Evolutionary conservation across 2,797 vertebrate species (phyloP).

Genomic region (Rhabdomys pumilio): DNA sequence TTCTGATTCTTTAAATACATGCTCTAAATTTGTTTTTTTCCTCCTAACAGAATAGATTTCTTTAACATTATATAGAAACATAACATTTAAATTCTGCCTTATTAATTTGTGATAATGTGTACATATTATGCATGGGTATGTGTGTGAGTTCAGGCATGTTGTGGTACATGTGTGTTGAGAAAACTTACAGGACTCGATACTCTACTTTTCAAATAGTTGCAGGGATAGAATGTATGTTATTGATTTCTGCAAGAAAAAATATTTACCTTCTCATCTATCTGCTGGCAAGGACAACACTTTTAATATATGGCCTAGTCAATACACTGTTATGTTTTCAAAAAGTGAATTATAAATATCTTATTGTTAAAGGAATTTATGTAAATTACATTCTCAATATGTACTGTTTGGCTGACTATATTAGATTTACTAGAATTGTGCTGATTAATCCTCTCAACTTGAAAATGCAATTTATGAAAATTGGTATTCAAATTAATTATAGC

Average conservation of each 20-base stretch:
- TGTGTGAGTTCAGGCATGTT: no score
- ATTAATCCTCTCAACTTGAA: conserved; percentile 50
- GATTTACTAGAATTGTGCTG: conserved; percentile 36
- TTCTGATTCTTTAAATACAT: neutral
- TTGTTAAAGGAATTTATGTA: neutral
- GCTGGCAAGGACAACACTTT: neutral
- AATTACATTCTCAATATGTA: neutral
- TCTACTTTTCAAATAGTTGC: neutral
- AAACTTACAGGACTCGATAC: neutral
- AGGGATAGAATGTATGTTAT: neutral
- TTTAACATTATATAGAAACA: neutral
- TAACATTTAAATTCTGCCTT: neutral
- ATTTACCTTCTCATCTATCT: neutral
- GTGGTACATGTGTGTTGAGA: neutral
- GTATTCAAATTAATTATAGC: conserved; percentile 41
- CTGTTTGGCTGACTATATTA: neutral
- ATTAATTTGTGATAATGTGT: neutral
- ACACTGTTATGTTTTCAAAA: conserved; percentile 16
- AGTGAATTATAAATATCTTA: conserved; percentile 20
- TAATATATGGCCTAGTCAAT: neutral
- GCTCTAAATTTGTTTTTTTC: neutral
- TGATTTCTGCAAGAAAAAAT: neutral
- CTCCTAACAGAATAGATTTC: neutral
- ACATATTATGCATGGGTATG: no score
- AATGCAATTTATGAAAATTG: conserved; percentile 27